Percentiles rank a stretch among this genome's conserved stretches.
Conservation (phyloP, 2,113 vertebrate species). For the Neoarius graeffei region DNA sequence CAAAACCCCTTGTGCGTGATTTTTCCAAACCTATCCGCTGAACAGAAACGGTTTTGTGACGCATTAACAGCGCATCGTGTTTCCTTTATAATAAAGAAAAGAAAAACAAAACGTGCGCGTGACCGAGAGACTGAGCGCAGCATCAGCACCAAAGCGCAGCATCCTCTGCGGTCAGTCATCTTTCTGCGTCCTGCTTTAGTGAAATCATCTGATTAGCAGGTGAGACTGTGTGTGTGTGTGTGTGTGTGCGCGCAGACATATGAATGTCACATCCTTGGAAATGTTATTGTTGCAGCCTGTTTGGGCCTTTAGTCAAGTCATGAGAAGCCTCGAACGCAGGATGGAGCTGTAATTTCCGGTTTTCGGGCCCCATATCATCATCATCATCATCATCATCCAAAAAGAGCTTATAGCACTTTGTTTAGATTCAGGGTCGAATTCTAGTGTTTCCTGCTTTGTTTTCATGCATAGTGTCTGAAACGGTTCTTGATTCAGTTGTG, state of each 20-base stretch:
- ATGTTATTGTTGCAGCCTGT: background rate
- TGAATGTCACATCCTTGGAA: background rate
- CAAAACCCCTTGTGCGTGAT: background rate
- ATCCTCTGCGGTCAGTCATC: background rate
- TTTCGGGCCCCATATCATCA: too few species aligned
- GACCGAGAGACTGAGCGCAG: background rate
- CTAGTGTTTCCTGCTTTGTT: background rate
- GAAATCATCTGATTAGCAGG: constrained; percentile 14
- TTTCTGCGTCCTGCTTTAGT: background rate
- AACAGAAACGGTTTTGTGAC: background rate
- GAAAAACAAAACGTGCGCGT: background rate
- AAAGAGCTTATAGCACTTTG: too few species aligned
- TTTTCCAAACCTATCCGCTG: background rate
- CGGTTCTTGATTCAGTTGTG: background rate
- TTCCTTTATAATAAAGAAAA: too few species aligned
- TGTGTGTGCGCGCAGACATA: background rate
- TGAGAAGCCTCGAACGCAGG: background rate
- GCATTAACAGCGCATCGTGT: background rate
- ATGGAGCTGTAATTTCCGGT: too few species aligned
- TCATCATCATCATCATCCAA: too few species aligned
- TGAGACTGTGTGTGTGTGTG: background rate
- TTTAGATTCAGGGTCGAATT: too few species aligned
- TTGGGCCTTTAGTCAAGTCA: background rate
- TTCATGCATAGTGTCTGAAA: background rate
- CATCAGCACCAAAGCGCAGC: constrained; percentile 20